Evolutionary conservation across 2,113 vertebrate genomes (phyloP).

Genomic region (Elgaria multicarinata): DNA sequence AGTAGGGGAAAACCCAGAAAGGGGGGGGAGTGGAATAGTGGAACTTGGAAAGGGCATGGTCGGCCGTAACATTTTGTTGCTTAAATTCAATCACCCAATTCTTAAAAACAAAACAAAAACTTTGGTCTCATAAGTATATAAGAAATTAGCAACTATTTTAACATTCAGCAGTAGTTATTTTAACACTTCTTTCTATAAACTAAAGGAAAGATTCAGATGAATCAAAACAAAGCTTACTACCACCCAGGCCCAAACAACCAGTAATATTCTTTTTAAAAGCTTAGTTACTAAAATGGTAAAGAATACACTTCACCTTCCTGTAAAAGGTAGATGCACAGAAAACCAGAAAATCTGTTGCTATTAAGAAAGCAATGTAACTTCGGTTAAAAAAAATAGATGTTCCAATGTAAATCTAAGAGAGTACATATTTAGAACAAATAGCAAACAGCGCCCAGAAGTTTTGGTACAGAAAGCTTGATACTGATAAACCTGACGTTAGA

Average conservation of each 20-base stretch:
- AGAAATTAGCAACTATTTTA: slow-evolving; percentile 57
- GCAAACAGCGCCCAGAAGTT: slow-evolving; percentile 6
- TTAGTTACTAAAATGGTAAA: slow-evolving; percentile 41
- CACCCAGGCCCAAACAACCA: slow-evolving; percentile 42
- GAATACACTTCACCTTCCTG: slow-evolving; percentile 29
- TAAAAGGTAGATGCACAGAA: slow-evolving; percentile 26
- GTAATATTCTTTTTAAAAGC: slow-evolving; percentile 27
- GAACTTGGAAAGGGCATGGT: background rate
- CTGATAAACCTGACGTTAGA: slow-evolving; percentile 15
- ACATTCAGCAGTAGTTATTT: too few relatives aligned
- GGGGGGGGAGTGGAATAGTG: background rate
- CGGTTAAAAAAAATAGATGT: slow-evolving; percentile 26
- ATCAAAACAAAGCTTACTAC: slow-evolving; percentile 49
- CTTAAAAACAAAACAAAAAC: slow-evolving; percentile 47
- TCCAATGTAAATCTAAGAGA: slow-evolving; percentile 47
- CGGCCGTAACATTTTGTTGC: background rate
- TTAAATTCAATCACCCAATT: slow-evolving; percentile 15
- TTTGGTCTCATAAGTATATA: slow-evolving; percentile 52
- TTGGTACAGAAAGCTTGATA: slow-evolving; percentile 15
- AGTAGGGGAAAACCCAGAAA: background rate
- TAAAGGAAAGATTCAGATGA: slow-evolving; percentile 49
- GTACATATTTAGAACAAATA: slow-evolving; percentile 31
- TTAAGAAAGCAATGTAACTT: slow-evolving; percentile 19
- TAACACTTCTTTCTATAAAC: slow-evolving; percentile 54
- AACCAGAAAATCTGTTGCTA: slow-evolving; percentile 36